A percentile compares a stretch with the other conserved stretches of the same genome.
Conservation (phyloP, 2,888 invertebrate genomes). For the Litoditis marina region DNA sequence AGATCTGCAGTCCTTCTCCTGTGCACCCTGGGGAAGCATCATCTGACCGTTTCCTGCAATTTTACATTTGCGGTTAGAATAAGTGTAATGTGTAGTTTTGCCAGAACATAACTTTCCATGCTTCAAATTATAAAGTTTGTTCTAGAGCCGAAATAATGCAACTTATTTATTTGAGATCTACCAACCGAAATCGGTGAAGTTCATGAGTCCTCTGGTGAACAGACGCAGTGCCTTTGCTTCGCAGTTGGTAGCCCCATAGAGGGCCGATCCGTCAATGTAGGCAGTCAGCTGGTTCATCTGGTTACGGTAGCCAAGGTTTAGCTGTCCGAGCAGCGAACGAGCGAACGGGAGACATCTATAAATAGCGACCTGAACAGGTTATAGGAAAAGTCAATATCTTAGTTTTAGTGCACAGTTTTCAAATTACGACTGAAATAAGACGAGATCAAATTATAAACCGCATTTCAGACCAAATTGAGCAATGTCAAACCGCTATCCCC, state of each 20-base stretch:
- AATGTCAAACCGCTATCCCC: no score
- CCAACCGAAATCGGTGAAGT: constrained; percentile 57
- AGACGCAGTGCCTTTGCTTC: constrained; percentile 77
- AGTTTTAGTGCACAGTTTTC: no score
- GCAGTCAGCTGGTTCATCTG: constrained; percentile 74
- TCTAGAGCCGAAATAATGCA: background rate
- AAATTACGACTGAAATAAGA: no score
- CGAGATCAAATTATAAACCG: no score
- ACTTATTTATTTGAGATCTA: no score
- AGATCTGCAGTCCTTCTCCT: constrained; percentile 60
- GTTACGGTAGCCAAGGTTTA: constrained; percentile 69
- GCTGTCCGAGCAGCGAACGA: constrained; percentile 87
- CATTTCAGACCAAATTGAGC: no score
- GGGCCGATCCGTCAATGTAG: constrained; percentile 74
- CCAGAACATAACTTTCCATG: no score
- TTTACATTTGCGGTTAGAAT: background rate
- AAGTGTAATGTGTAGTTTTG: no score
- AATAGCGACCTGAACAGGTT: no score
- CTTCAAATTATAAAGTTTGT: no score
- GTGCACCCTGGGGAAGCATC: constrained; percentile 61
- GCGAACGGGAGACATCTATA: constrained; percentile 93
- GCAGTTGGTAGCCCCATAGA: constrained; percentile 87
- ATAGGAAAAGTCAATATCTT: background rate
- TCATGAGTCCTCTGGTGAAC: constrained; percentile 64
- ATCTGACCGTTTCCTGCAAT: constrained; percentile 36